Conservation (phyloP, 2,797 vertebrate species). For the Falco cherrug region DNA sequence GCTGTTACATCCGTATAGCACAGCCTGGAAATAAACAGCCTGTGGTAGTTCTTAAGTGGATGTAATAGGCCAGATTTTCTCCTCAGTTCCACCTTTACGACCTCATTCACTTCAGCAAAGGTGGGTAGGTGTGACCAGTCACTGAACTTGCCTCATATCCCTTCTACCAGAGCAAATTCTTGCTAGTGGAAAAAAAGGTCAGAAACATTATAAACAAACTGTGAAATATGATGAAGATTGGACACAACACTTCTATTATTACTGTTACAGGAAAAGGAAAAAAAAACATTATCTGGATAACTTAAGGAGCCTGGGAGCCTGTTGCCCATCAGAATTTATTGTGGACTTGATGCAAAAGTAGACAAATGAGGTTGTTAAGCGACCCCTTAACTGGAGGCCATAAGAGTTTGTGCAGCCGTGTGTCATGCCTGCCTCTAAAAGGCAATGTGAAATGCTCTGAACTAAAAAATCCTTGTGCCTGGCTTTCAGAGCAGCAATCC, state of each 20-base stretch:
- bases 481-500: constrained; percentile 62
- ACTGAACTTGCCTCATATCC: not conserved
- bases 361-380: constrained; percentile 74
- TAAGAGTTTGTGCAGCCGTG: constrained; percentile 72
- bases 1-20: not conserved
- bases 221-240: constrained; percentile 52
- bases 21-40: constrained; percentile 44
- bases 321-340: constrained; percentile 73
- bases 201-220: constrained; percentile 39
- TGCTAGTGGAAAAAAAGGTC: constrained; percentile 16
- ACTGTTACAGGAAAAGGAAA: constrained; percentile 47
- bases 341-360: constrained; percentile 73
- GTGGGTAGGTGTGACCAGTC: not conserved
- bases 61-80: not conserved
- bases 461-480: constrained; percentile 64
- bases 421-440: constrained; percentile 68
- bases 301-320: constrained; percentile 58
- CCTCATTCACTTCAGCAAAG: not conserved
- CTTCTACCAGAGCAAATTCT: not conserved
- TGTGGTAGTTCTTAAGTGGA: constrained; percentile 10
- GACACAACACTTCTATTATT: constrained; percentile 47
- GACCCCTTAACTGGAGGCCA: constrained; percentile 71
- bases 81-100: not conserved
- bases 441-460: constrained; percentile 61
- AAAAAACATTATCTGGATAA: constrained; percentile 45